Evolutionary conservation across 1,140 invertebrate species (phyloP).

Genomic region (Galleria mellonella): DNA sequence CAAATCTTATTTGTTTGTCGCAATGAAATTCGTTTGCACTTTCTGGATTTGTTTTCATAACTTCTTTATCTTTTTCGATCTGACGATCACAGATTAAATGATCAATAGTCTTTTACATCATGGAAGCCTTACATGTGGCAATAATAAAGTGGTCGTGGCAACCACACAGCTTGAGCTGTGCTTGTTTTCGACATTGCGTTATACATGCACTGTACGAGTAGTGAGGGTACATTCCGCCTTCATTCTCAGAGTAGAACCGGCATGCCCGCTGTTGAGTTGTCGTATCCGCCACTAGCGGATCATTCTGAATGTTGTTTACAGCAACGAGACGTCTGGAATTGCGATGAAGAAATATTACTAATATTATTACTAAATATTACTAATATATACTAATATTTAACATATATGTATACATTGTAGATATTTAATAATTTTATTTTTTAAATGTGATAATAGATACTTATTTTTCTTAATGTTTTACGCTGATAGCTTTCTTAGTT

Average conservation of each 20-base stretch:
- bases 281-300: constrained; percentile 73
- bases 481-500: too few species aligned
- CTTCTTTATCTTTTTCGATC: too few species aligned
- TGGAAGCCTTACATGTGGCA: constrained; percentile 33
- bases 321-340: constrained; percentile 68
- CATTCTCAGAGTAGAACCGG: constrained; percentile 78
- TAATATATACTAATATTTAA: too few species aligned
- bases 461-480: too few species aligned
- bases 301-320: constrained; percentile 78
- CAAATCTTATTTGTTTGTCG: too few species aligned
- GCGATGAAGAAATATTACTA: background rate
- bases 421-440: too few species aligned
- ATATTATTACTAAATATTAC: background rate
- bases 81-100: too few species aligned
- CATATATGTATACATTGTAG: too few species aligned
- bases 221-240: constrained; percentile 75
- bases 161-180: constrained; percentile 75
- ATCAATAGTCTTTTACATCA: too few species aligned
- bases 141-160: constrained; percentile 81
- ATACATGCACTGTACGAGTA: constrained; percentile 82
- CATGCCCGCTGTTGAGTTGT: constrained; percentile 75
- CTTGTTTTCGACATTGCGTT: constrained; percentile 77
- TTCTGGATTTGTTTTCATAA: too few species aligned
- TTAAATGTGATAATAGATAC: too few species aligned
- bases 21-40: too few species aligned